These are phyloP conservation scores for Mionectes olivaceus DNA, from an alignment of 2,797 vertebrate genomes.

Conservation along the genomic window DNA sequence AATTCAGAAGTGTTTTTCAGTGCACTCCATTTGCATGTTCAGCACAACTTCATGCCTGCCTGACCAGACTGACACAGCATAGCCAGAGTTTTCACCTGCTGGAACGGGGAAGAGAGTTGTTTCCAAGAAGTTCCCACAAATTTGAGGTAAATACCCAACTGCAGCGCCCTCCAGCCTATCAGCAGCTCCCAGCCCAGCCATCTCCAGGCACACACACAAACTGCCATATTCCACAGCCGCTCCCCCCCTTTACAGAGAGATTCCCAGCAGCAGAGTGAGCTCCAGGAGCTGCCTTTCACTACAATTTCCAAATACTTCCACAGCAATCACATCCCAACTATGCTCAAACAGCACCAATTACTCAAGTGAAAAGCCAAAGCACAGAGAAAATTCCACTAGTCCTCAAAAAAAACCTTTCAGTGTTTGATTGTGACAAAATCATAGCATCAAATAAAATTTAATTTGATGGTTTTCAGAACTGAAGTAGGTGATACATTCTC, in stretches of 20 bases:
- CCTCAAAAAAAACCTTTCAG: not conserved
- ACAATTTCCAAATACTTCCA: fast-evolving
- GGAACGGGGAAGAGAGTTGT: fast-evolving
- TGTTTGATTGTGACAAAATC: not conserved
- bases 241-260: not conserved
- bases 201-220: not conserved
- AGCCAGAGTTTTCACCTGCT: not conserved
- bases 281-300: not conserved
- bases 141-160: not conserved
- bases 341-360: not conserved
- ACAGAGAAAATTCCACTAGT: not conserved
- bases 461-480: not conserved
- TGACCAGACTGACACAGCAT: not conserved
- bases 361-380: not conserved
- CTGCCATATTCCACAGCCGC: fast-evolving
- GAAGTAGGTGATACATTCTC: not conserved
- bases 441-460: not conserved
- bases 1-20: not conserved
- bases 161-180: not conserved
- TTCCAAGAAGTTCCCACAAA: not conserved
- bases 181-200: not conserved
- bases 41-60: not conserved
- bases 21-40: fast-evolving
- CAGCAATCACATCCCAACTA: not conserved
- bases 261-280: not conserved